Conservation (phyloP, 2,888 invertebrate species). For the Drosophila villosipedis region DNA sequence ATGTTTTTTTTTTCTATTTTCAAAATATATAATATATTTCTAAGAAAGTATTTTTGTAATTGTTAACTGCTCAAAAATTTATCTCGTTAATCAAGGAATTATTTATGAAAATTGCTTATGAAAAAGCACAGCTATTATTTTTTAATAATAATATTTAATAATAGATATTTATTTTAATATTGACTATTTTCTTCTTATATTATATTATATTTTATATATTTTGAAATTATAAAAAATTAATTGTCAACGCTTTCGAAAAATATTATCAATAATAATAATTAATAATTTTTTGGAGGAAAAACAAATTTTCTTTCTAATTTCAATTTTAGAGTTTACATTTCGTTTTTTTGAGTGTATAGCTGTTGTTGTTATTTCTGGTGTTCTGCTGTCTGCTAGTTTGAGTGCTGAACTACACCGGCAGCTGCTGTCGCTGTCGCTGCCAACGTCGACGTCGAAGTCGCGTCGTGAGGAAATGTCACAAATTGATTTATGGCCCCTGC, state of each 20-base stretch:
- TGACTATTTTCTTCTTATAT: not conserved
- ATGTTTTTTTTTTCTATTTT: too few species aligned
- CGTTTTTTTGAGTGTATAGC: slow-evolving; percentile 9
- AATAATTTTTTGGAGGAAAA: not conserved
- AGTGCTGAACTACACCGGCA: slow-evolving; percentile 44
- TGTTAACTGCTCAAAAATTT: too few species aligned
- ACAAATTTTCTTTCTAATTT: not conserved
- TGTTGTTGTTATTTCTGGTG: slow-evolving; percentile 33
- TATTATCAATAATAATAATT: not conserved
- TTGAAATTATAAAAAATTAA: too few species aligned
- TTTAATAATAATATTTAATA: too few species aligned
- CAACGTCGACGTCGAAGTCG: slow-evolving; percentile 44
- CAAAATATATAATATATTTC: too few species aligned
- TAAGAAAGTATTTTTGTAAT: too few species aligned
- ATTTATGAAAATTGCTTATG: not conserved
- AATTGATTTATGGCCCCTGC: slow-evolving; percentile 74
- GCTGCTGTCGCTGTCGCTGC: slow-evolving; percentile 49
- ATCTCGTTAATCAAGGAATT: too few species aligned
- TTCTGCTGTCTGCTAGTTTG: slow-evolving; percentile 25
- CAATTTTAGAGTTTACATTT: not conserved
- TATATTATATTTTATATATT: too few species aligned
- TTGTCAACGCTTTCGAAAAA: not conserved
- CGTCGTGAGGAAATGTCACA: slow-evolving; percentile 79
- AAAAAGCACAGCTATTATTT: not conserved
- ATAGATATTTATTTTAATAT: not conserved